These are phyloP conservation scores for Anastrepha ludens DNA, from an alignment of 1,140 invertebrate genomes.

Conservation along the genomic window DNA sequence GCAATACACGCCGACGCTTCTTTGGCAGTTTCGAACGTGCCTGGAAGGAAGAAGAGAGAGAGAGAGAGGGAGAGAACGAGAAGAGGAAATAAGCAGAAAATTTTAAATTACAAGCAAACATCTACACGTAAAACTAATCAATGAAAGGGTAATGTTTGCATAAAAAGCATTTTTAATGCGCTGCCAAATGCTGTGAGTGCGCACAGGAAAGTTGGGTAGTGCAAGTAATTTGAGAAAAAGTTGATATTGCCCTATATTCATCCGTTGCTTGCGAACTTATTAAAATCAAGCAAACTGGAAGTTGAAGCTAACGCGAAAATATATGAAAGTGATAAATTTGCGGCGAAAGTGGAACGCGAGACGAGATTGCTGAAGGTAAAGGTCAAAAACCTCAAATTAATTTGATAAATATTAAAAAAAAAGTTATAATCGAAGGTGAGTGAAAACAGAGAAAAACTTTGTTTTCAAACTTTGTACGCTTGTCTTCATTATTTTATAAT, in stretches of 20 bases:
- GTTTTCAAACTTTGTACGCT: no score
- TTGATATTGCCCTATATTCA: neutral
- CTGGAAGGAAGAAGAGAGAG: conserved; percentile 72
- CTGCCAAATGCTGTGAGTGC: neutral
- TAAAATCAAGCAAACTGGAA: neutral
- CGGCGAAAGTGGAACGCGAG: no score
- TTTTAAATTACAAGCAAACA: neutral
- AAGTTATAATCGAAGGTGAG: no score
- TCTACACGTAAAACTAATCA: neutral
- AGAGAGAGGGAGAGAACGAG: no score
- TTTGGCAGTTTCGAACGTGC: conserved; percentile 92
- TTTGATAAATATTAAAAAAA: no score
- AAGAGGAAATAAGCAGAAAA: neutral
- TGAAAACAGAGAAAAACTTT: no score
- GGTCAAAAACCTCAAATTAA: no score
- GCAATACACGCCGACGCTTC: conserved; percentile 86
- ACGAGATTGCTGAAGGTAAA: no score
- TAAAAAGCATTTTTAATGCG: neutral
- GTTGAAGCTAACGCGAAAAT: neutral
- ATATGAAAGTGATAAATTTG: neutral
- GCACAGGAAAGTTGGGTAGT: neutral
- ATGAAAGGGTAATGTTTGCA: conserved; percentile 13
- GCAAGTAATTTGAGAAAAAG: neutral
- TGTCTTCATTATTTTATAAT: no score
- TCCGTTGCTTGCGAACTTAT: neutral